Conservation (phyloP, 2,797 vertebrate genomes). For the Graptemys geographica region DNA sequence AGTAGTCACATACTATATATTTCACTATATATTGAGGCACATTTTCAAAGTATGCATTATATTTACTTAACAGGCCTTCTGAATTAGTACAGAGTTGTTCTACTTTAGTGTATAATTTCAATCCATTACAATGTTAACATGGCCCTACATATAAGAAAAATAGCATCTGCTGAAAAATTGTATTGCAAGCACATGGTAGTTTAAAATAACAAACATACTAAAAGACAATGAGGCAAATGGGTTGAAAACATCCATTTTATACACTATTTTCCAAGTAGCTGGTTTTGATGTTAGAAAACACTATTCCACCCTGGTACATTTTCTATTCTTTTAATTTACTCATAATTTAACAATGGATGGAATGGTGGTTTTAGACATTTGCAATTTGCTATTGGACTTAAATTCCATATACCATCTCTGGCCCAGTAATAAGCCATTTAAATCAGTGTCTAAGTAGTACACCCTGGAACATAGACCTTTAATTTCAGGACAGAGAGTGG, state of each 20-base stretch:
- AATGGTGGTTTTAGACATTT: not conserved
- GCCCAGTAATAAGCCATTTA: not conserved
- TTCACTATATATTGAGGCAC: not conserved
- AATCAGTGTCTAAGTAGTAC: not conserved
- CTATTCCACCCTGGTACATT: not conserved
- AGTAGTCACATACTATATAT: not conserved
- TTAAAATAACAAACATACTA: not conserved
- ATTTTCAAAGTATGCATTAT: not conserved
- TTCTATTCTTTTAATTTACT: not conserved
- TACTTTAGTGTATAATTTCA: not conserved
- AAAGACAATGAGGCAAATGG: not conserved
- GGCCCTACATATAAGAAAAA: not conserved
- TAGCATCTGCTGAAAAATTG: not conserved
- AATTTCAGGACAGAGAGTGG: slow-evolving; percentile 38
- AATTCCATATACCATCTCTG: not conserved
- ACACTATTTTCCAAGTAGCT: not conserved
- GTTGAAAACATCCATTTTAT: not conserved
- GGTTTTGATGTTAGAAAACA: not conserved
- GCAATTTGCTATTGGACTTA: not conserved
- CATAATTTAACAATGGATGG: not conserved
- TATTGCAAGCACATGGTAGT: not conserved
- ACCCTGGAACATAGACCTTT: not conserved
- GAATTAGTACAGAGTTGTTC: not conserved
- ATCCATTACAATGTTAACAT: not conserved
- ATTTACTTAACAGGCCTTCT: not conserved